phyloP scores from a whole-genome alignment of 2,888 invertebrate species.

The Eupithecia subumbrata region DNA sequence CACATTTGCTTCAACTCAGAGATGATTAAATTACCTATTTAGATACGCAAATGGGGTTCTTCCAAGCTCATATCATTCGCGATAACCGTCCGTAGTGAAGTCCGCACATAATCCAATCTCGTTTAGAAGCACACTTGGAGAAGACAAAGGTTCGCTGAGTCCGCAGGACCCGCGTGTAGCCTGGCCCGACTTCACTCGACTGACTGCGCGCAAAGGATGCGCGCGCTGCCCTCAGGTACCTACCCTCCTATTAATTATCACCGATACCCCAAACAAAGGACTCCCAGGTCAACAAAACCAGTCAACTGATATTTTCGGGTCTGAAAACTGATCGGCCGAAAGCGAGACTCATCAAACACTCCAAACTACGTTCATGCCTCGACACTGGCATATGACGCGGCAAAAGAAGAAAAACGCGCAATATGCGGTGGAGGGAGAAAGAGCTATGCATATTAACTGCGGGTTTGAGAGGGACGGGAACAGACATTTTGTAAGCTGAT shows the following conservation, averaged over 20 bases:
- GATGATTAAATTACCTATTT: conserved; percentile 43
- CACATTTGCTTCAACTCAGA: conserved; percentile 29
- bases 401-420: conserved; percentile 84
- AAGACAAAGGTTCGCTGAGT: conserved; percentile 70
- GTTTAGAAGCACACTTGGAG: conserved; percentile 63
- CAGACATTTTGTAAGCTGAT: conserved; percentile 83
- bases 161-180: conserved; percentile 70
- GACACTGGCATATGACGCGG: conserved; percentile 80
- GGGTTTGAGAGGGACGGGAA: conserved; percentile 71
- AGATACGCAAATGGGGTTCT: conserved; percentile 35
- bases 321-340: conserved; percentile 57
- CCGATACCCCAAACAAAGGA: conserved; percentile 77
- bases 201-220: conserved; percentile 78
- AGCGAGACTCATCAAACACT: conserved; percentile 66
- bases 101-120: conserved; percentile 51
- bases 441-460: conserved; percentile 67
- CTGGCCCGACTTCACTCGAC: conserved; percentile 61
- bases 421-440: conserved; percentile 76
- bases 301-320: conserved; percentile 50
- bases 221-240: conserved; percentile 68
- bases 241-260: conserved; percentile 72
- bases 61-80: conserved; percentile 37
- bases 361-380: conserved; percentile 68
- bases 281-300: conserved; percentile 60
- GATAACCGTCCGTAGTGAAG: conserved; percentile 49